Percentiles rank a stretch among this genome's conserved stretches.
phyloP scores from a whole-genome alignment of 2,113 vertebrate species.

The Corvus moneduloides region DNA sequence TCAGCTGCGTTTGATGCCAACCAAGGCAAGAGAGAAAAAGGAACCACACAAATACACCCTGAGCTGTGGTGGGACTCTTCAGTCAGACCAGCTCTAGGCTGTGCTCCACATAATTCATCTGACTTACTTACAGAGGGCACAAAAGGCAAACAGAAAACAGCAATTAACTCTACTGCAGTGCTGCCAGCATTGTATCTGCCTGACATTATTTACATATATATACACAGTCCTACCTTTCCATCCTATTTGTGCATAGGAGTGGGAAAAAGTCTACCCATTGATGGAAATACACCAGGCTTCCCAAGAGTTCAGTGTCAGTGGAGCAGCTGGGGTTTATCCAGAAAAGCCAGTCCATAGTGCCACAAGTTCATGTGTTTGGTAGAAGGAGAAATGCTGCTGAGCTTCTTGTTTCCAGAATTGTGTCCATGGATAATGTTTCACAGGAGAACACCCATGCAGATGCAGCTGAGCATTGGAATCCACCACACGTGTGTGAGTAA shows the following conservation, averaged over 20 bases:
- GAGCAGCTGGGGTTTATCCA: not conserved
- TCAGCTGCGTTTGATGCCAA: not conserved
- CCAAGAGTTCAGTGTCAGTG: not conserved
- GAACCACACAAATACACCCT: not conserved
- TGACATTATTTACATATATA: not conserved
- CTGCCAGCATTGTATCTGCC: not conserved
- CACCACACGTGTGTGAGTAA: rapidly evolving
- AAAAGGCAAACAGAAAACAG: not conserved
- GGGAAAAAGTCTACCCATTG: not conserved
- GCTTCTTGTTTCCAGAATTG: not conserved
- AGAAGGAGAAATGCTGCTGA: not conserved
- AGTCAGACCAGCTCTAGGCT: not conserved
- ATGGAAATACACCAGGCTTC: not conserved
- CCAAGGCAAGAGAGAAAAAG: not conserved
- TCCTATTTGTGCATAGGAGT: not conserved
- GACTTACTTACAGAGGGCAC: not conserved
- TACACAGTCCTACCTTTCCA: not conserved
- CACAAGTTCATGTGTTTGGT: not conserved
- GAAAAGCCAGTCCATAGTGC: not conserved
- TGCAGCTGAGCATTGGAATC: not conserved
- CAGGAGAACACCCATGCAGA: not conserved
- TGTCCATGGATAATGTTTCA: not conserved
- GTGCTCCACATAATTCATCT: not conserved
- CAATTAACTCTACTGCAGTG: not conserved
- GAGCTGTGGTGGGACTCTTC: not conserved